Evolutionary conservation across 2,888 invertebrate genomes (phyloP), one percentile per base, ranked within the genome.

Genomic region (Xanthorhoe designata): DNA sequence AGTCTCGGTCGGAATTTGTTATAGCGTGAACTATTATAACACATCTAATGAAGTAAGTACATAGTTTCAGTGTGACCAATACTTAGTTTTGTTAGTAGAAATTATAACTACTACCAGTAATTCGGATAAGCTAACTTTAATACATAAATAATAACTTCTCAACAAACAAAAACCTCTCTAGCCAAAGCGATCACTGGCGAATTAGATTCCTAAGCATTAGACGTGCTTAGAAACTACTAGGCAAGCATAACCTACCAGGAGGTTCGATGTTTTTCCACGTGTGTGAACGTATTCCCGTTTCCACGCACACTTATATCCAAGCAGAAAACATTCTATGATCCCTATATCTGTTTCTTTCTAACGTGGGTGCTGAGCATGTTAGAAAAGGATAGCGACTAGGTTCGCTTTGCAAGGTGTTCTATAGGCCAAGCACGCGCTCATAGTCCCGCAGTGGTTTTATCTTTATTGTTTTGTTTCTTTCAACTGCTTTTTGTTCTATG

Each of bases 181-280:
- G 35, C 66, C 66, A 64, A 65, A 50, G 60, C 67, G 69, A 68
- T 64, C 61, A 55, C 53, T 13, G 45, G 50, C 71, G 78, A 76
- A 80, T 87, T 90, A 91, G 89, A 90, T 85, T 85, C 81, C 81
- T 80, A 79, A 89, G 90, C 91, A 93, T 94, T 94, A 94, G 94
- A 94, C 77, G 91, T 91, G 92, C 91, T 94, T 94, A 94, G 94
- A 93, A 92, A 86, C 82, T 91, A 94, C 92, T 82, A 92, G 92
- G 94, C 75, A 71, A 76, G 73, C 76, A 93, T 88, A 84, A 86
- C 72, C 59, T 53, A 53, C 74, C 75, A 90, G 86, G 81, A 87
- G 80, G 88, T 92, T 81, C 85, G 78, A 78, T 80, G 32, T 80
- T 74, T 78, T 80, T 82, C 80, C 86, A 84, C 87, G 86, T 84